Evolutionary conservation across 2,797 vertebrate species (phyloP), one percentile per base, ranked within the genome.

Genomic region (Gobio occitaniae): DNA sequence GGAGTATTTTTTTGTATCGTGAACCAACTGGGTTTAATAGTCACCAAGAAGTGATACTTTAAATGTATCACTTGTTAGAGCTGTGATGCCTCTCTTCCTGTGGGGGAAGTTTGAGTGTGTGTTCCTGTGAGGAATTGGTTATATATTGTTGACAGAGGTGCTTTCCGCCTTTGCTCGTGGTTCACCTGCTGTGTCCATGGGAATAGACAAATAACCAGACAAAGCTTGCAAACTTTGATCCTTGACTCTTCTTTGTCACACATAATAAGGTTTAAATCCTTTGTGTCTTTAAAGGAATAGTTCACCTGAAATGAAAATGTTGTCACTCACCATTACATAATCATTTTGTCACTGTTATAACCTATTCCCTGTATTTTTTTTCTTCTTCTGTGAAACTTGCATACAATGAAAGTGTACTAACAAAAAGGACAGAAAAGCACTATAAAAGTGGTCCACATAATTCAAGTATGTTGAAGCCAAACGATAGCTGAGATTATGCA

Each of bases 11-110:
- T 93, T 94, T 87, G 80, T 78, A 48, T 74, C 54, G 54, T 54
- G 50, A 47, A 65, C 72, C 91, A 38, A 90, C 90, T 90, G 94
- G 93, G 95, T 91, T 93, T 96, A 94, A 94, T 94, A 93, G 90
- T 92, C 94, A 92, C 93, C 93, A 92, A 92, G 93, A 93, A 83
- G 82, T 61, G 82, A 90, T 88, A 89, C 90, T 92, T 81, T 84
- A 91, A 86, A 89, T 85, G 72, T 80, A 87, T 75, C 83, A 78
- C 78, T 71, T 87, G 66, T 0, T 80, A 47, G 29, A 17, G 19
- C 48, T 52, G 50, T 69, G 70, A 70, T 74, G 72, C 56, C 63
- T 52, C 59, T 80, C 70, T 70, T 84, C 54, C 59, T 84, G 81
- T 82, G 68, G 80, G 86, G 54, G 56, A 25, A 25, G 61, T 50